These are phyloP conservation scores for Gambusia affinis DNA, from an alignment of 2,113 vertebrate genomes.

Conservation along the genomic window DNA sequence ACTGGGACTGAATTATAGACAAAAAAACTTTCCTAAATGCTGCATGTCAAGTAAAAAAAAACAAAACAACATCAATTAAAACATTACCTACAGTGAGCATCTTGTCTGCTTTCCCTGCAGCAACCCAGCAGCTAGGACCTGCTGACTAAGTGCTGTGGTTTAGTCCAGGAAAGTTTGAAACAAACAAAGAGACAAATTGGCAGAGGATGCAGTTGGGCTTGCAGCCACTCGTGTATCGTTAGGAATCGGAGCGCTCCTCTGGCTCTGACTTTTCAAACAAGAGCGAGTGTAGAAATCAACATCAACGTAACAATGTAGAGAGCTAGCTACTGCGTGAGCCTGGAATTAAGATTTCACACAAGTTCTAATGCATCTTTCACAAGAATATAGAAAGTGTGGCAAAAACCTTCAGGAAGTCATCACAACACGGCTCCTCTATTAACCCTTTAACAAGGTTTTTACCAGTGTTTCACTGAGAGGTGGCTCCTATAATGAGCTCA, in stretches of 20 bases:
- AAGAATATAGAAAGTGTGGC: too few species aligned
- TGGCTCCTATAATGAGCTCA: too few species aligned
- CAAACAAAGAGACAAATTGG: constrained; percentile 74
- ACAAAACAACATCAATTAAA: not conserved
- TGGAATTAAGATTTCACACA: too few species aligned
- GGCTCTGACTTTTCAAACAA: not conserved
- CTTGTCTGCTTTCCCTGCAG: constrained; percentile 18
- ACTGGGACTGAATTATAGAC: constrained; percentile 1
- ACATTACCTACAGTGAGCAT: not conserved
- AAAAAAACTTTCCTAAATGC: not conserved
- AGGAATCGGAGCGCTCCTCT: not conserved
- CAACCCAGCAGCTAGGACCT: constrained; percentile 1
- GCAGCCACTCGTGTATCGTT: constrained; percentile 2
- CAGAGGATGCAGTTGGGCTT: constrained; percentile 53
- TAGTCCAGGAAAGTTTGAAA: constrained; percentile 59
- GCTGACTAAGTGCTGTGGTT: constrained; percentile 19
- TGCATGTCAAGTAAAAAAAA: not conserved
- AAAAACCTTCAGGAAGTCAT: too few species aligned
- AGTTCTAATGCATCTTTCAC: too few species aligned
- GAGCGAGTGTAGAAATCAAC: not conserved
- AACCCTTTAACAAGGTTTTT: too few species aligned
- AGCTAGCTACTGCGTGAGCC: too few species aligned
- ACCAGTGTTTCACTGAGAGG: too few species aligned
- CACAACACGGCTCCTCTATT: too few species aligned
- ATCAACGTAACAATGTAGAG: not conserved